phyloP scores from a whole-genome alignment of 2,113 vertebrate species.

The Pleuronectes platessa region DNA sequence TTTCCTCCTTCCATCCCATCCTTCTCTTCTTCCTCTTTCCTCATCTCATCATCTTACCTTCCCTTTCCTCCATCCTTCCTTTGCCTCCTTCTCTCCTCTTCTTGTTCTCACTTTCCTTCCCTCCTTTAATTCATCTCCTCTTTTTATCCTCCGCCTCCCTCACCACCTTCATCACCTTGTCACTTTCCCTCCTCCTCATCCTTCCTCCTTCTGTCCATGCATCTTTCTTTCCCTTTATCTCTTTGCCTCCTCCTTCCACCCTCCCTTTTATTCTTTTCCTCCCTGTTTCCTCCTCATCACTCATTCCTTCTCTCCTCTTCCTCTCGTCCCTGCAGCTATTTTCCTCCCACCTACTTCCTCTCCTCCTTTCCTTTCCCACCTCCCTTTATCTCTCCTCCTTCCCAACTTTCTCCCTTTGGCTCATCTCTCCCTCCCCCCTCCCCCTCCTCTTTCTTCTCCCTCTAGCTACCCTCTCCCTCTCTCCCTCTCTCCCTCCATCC shows the following conservation, averaged over 20 bases:
- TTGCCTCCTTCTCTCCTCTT: not conserved
- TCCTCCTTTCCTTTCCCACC: too few relatives aligned
- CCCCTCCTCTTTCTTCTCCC: not conserved
- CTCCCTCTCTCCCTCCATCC: not conserved
- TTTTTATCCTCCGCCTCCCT: not conserved
- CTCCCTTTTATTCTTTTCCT: rapidly evolving
- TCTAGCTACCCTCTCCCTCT: conserved; percentile 4
- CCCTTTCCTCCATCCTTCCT: too few relatives aligned
- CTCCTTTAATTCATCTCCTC: not conserved
- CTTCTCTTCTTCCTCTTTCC: too few relatives aligned
- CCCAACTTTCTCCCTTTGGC: not conserved
- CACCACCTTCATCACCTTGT: not conserved
- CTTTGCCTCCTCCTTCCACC: not conserved
- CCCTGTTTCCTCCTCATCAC: not conserved
- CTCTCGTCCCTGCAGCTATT: not conserved
- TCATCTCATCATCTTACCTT: too few relatives aligned
- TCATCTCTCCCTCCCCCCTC: not conserved
- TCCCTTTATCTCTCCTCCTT: not conserved
- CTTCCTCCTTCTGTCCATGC: not conserved
- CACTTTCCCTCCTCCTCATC: not conserved
- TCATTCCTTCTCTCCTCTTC: not conserved
- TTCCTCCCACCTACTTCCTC: not conserved
- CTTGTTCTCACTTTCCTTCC: not conserved
- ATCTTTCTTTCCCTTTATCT: not conserved
- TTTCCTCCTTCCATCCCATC: not conserved